Conservation (phyloP, 2,797 vertebrate genomes). For the Cuniculus paca region DNA sequence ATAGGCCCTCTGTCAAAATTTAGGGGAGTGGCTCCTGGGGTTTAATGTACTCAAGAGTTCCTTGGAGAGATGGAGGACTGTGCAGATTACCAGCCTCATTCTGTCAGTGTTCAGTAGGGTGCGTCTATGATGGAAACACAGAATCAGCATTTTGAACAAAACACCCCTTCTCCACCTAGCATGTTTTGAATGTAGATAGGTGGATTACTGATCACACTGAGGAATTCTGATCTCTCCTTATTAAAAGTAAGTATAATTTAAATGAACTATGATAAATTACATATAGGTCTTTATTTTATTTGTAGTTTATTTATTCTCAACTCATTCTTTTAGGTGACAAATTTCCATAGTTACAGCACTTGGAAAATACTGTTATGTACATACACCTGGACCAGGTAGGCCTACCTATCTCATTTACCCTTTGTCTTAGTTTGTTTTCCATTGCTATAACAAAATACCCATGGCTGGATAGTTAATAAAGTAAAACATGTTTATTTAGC, state of each 20-base stretch:
- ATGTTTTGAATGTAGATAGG: background rate
- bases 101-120: background rate
- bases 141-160: conserved; percentile 39
- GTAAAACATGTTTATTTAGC: background rate
- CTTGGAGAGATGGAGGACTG: background rate
- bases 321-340: background rate
- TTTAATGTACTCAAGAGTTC: background rate
- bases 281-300: background rate
- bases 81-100: background rate
- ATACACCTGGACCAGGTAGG: background rate
- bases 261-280: background rate
- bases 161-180: accelerated
- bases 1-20: background rate
- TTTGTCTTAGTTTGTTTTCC: background rate
- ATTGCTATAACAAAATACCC: background rate
- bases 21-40: background rate
- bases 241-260: background rate
- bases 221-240: background rate
- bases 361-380: background rate
- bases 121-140: background rate
- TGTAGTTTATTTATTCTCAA: conserved; percentile 9
- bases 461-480: background rate
- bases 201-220: background rate
- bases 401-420: background rate
- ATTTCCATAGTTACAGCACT: background rate